phyloP scores from a whole-genome alignment of 2,888 invertebrate species.

The Oscheius onirici region DNA sequence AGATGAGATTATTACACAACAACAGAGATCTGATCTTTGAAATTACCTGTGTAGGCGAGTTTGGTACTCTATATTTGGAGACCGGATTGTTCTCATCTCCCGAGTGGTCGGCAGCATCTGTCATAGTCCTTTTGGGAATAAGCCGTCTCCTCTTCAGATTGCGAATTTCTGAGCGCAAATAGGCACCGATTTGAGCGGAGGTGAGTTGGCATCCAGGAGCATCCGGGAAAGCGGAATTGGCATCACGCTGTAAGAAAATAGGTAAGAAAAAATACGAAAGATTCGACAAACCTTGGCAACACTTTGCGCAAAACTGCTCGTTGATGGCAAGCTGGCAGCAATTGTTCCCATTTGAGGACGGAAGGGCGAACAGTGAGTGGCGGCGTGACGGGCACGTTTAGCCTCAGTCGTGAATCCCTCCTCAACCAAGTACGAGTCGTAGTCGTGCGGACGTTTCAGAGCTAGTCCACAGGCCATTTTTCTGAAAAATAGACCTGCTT shows the following conservation, averaged over 20 bases:
- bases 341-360: conserved; percentile 69
- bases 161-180: conserved; percentile 63
- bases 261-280: not conserved
- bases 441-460: conserved; percentile 70
- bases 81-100: conserved; percentile 28
- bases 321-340: conserved; percentile 57
- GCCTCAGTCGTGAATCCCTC: conserved; percentile 60
- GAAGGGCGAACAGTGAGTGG: conserved; percentile 69
- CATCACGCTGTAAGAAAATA: conserved; percentile 2
- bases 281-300: conserved; percentile 24
- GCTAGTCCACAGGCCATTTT: conserved; percentile 71
- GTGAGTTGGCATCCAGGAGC: conserved; percentile 49
- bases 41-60: conserved; percentile 36
- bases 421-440: conserved; percentile 65
- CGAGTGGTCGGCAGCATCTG: conserved; percentile 13
- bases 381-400: conserved; percentile 63
- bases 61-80: conserved; percentile 33
- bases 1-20: no score
- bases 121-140: conserved; percentile 52
- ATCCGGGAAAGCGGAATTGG: conserved; percentile 44
- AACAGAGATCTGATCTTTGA: not conserved
- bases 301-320: conserved; percentile 52
- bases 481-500: no score
- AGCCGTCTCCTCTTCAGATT: conserved; percentile 64
- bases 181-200: conserved; percentile 65